Percentiles rank a stretch among this genome's conserved stretches.
Conservation (phyloP, 2,797 vertebrate species). For the Acanthornis magna region DNA sequence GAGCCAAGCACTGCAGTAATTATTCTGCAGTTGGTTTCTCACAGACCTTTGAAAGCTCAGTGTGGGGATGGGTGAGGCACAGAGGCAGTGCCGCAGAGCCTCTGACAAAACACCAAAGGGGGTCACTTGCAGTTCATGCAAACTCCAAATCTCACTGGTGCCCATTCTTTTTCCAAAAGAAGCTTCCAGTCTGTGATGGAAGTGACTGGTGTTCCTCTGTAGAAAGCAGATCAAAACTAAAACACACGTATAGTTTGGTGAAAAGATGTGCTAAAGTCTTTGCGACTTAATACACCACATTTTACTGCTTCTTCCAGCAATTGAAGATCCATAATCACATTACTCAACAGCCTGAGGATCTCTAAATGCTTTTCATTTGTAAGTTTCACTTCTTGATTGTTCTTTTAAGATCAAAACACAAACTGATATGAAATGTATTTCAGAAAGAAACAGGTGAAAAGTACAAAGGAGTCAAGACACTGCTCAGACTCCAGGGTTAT, state of each 20-base stretch:
- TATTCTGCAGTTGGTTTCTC: constrained; percentile 23
- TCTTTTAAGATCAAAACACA: neutral
- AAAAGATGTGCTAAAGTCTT: neutral
- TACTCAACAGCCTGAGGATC: neutral
- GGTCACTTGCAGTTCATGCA: neutral
- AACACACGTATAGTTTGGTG: neutral
- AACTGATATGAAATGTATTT: neutral
- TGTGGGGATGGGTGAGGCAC: neutral
- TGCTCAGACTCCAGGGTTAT: neutral
- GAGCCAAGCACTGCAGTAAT: constrained; percentile 6
- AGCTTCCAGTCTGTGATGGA: neutral
- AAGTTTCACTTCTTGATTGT: neutral
- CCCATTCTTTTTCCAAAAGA: neutral
- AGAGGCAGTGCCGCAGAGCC: neutral
- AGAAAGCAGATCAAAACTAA: neutral
- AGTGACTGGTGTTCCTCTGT: neutral
- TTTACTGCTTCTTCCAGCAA: neutral
- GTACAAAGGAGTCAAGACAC: neutral
- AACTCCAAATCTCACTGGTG: neutral
- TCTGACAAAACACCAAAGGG: neutral
- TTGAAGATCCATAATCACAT: neutral
- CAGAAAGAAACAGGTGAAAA: neutral
- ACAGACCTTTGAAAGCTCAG: neutral
- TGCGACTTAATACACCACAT: neutral
- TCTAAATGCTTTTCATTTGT: neutral